Evolutionary conservation across 2,113 vertebrate species (phyloP), one percentile per base, ranked within the genome.

Genomic region (Oriolus oriolus): DNA sequence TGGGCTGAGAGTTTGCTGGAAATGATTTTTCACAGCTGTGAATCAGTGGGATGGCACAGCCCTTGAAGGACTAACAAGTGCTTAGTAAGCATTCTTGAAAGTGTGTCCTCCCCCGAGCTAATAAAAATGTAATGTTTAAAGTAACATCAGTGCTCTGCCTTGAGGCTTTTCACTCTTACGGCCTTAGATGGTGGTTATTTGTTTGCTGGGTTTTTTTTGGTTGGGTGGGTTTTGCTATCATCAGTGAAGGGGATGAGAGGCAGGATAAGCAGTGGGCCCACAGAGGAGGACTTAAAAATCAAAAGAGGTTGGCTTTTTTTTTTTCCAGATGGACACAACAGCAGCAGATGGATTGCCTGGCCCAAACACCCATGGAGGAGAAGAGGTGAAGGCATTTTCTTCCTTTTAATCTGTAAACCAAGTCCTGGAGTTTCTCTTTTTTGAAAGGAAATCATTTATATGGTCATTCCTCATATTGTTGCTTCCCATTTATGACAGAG

Each of bases 381-480:
- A 83, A n/a, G 47, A 60, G 15, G 9, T n/a, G 8, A 77, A 63
- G 31, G 13, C 8, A 6, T 76, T 45, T 83, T 56, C 30, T 79
- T 20, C 24, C 41, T 57, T 81, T 22, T n/a, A 6, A 60, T 41
- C 59, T 31, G 13, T 37, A 53, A 71, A 31, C 1, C 0, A 0
- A 37, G 3, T 19, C 24, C 54, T 89, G 50, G 22, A 77, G 31
- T 33, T 49, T 57, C 26, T 80, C 35, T 24, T 74, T 85, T 81
- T 41, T 13, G 24, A 33, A 75, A 86, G 11, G 5, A 69, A 76
- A 68, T 4, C 11, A 11, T 44, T 52, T 16, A 16, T 20, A n/a
- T 14, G 14, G 13, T 37, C 22, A 49, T 82, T 84, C 37, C 20
- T 64, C 35, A 10, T 39, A 22, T 1, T 6, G 35, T 11, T 39